Percentiles rank a stretch among this genome's conserved stretches.
phyloP scores from a whole-genome alignment of 2,888 invertebrate genomes.

The Callosobruchus maculatus region DNA sequence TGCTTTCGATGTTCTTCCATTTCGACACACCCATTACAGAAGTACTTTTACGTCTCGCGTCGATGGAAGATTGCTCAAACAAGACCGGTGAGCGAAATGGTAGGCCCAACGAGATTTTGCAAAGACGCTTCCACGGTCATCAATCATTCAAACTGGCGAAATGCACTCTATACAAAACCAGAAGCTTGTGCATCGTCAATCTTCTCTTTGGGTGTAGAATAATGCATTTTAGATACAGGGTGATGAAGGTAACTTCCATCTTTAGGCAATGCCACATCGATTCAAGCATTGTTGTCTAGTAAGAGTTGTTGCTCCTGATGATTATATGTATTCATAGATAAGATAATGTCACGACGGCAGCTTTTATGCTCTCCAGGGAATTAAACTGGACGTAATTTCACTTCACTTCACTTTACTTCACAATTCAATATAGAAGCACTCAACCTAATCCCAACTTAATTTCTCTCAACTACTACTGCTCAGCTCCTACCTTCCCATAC shows the following conservation, averaged over 20 bases:
- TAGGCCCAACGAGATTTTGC: neutral
- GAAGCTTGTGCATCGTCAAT: neutral
- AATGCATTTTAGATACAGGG: neutral
- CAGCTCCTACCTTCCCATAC: no score
- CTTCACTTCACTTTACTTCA: no score
- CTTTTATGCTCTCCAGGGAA: no score
- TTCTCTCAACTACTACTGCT: no score
- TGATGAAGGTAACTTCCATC: no score
- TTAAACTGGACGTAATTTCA: no score
- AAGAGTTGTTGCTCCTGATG: constrained; percentile 3
- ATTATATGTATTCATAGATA: no score
- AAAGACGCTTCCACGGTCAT: neutral
- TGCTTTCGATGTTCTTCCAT: constrained; percentile 15
- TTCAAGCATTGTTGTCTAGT: no score
- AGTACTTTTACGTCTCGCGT: constrained; percentile 1
- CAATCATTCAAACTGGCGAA: neutral
- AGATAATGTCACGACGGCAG: no score
- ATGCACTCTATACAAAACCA: neutral
- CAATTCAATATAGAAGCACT: no score
- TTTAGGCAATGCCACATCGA: no score
- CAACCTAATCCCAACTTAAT: no score
- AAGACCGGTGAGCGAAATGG: neutral
- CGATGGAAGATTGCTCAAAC: neutral
- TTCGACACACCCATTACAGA: constrained; percentile 12
- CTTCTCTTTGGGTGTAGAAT: neutral